Evolutionary conservation across 30 jellyfish, hydroid and myxozoan genomes (phyloP).

Genomic region (Phacellophora camtschatica): DNA sequence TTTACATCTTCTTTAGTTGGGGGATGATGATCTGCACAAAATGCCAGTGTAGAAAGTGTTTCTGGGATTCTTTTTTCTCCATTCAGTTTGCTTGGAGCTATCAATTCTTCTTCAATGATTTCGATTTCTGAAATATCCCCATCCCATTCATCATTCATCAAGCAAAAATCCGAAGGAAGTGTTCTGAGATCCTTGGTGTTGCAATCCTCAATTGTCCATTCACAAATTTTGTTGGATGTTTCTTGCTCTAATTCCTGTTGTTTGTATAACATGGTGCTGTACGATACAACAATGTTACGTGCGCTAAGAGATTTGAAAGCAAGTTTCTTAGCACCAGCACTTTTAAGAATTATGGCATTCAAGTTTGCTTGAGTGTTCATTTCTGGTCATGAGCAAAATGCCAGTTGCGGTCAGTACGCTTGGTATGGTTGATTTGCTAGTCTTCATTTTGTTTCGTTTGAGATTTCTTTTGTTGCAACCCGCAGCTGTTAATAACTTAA

Average conservation of each 20-base stretch:
- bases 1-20: constrained; percentile 16
- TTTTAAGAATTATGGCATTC: not conserved
- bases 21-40: not conserved
- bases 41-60: not conserved
- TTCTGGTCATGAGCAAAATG: not conserved
- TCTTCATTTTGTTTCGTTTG: not conserved
- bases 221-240: not conserved
- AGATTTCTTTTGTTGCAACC: not conserved
- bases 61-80: not conserved
- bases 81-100: not conserved
- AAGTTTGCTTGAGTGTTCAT: not conserved
- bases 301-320: not conserved
- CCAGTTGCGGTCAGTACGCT: not conserved
- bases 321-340: not conserved
- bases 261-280: not conserved
- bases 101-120: not conserved
- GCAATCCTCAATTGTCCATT: not conserved
- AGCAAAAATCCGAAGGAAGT: not conserved
- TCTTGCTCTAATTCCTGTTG: not conserved
- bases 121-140: not conserved
- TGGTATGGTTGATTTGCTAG: not conserved
- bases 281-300: too few relatives aligned
- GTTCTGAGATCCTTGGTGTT: not conserved
- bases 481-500: not conserved
- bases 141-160: constrained; percentile 20